A percentile compares a stretch with the other conserved stretches of the same genome.
These are phyloP conservation scores for Choristoneura rosaceana DNA, from an alignment of 2,888 invertebrate species.

Conservation along the genomic window DNA sequence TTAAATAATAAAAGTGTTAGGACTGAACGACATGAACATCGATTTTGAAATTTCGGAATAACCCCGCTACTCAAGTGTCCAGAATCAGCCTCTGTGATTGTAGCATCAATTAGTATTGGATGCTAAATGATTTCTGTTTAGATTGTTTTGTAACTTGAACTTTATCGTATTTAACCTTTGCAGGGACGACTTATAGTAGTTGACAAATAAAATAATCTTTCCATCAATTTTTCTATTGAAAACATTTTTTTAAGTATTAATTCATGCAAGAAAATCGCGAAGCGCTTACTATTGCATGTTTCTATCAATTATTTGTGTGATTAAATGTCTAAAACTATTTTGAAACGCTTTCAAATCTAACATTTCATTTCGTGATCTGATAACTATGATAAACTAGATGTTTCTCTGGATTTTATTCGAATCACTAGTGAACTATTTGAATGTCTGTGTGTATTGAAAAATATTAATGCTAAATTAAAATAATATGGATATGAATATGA, in stretches of 20 bases:
- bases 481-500: slow-evolving; percentile 55
- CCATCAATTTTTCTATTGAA: neutral
- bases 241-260: neutral
- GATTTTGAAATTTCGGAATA: no score
- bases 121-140: no score
- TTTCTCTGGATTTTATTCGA: neutral
- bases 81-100: no score
- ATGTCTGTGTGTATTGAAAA: slow-evolving; percentile 16
- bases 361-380: neutral
- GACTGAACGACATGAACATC: no score
- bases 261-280: neutral
- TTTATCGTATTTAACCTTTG: no score
- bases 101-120: no score
- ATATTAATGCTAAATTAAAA: slow-evolving; percentile 54
- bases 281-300: neutral
- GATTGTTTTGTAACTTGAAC: no score
- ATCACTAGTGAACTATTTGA: neutral
- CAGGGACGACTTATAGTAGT: no score
- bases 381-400: neutral
- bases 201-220: neutral
- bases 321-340: neutral
- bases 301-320: neutral
- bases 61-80: no score
- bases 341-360: neutral
- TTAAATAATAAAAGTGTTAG: no score